phyloP scores from a whole-genome alignment of 2,113 vertebrate species.

The Psilopogon haemacephalus region DNA sequence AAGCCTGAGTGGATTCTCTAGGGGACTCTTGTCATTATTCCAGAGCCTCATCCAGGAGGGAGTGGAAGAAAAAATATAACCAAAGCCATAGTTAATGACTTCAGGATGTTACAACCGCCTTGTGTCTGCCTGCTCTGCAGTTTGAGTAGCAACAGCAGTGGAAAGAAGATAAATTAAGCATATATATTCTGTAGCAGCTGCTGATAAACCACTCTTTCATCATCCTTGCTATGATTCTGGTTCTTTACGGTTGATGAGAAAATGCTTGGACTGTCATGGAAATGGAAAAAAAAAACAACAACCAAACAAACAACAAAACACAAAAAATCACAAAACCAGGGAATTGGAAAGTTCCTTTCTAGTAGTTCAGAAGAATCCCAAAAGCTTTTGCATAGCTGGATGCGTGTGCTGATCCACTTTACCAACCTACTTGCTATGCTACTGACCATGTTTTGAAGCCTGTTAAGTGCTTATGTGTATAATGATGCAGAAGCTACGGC shows the following conservation, averaged over 20 bases:
- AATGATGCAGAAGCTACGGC: background rate
- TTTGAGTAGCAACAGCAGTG: background rate
- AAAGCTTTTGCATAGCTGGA: background rate
- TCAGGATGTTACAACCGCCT: background rate
- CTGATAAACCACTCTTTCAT: background rate
- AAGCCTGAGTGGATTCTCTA: background rate
- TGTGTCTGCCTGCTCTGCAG: background rate
- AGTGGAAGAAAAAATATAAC: background rate
- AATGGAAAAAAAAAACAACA: background rate
- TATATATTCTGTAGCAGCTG: background rate
- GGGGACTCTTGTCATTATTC: background rate
- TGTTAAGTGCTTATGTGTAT: background rate
- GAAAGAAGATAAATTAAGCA: background rate
- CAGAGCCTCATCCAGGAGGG: background rate
- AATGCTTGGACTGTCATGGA: background rate
- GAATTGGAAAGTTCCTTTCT: background rate
- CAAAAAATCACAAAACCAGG: too few relatives aligned
- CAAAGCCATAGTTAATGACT: background rate
- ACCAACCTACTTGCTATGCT: background rate
- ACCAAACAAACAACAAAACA: too few relatives aligned
- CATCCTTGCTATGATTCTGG: background rate
- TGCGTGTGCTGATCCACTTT: background rate
- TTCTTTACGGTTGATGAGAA: background rate
- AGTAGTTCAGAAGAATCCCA: background rate
- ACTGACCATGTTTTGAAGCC: background rate